A percentile compares a stretch with the other conserved stretches of the same genome.
Evolutionary conservation across 1,140 invertebrate genomes (phyloP).

Genomic region (Rhizoglyphus robini): DNA sequence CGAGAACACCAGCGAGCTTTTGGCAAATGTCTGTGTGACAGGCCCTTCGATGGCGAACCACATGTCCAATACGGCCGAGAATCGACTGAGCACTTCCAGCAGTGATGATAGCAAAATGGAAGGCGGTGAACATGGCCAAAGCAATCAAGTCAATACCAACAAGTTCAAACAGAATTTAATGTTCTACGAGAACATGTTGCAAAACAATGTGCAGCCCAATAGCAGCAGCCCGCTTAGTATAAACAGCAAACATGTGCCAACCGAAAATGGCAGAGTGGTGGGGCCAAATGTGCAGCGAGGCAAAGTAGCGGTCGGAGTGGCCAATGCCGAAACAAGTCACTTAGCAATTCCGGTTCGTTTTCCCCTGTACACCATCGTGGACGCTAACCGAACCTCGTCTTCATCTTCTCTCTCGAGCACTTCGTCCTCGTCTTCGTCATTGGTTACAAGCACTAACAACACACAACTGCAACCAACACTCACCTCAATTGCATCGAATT

Average conservation of each 20-base stretch:
- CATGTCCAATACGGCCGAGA: background rate
- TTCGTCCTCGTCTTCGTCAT: constrained; percentile 12
- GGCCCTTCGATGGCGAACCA: background rate
- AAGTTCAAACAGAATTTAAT: constrained; percentile 17
- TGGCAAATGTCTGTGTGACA: background rate
- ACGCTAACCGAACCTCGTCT: constrained; percentile 6
- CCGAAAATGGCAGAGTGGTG: background rate
- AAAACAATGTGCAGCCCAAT: background rate
- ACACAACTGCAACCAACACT: background rate
- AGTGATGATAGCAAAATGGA: background rate
- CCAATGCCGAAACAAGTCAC: background rate
- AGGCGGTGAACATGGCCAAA: background rate
- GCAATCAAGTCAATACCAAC: background rate
- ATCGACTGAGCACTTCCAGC: background rate
- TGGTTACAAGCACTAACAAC: background rate
- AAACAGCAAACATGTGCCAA: background rate
- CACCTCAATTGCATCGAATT: background rate
- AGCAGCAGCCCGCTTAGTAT: background rate
- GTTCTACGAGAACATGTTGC: constrained; percentile 17
- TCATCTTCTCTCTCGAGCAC: constrained; percentile 9
- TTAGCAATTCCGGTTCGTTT: background rate
- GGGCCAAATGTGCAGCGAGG: background rate
- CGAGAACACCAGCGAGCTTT: background rate
- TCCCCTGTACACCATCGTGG: background rate
- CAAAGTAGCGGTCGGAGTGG: background rate